Evolutionary conservation across 2,888 invertebrate species (phyloP).

Genomic region (Acrobasis repandana): DNA sequence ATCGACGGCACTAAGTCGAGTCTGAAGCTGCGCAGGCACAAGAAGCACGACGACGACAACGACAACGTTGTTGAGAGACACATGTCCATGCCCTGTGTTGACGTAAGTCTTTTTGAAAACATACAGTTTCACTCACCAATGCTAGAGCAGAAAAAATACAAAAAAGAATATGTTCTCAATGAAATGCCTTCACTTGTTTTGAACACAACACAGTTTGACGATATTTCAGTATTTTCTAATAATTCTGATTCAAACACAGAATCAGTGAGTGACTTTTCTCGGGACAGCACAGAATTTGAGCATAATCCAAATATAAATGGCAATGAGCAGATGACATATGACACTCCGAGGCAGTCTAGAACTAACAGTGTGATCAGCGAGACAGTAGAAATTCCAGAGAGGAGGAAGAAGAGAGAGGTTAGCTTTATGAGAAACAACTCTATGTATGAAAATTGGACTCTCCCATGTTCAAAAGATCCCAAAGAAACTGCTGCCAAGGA

Average conservation of each 20-base stretch:
- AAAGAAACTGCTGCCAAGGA: conserved; percentile 17
- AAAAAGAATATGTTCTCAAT: conserved; percentile 43
- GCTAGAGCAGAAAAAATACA: conserved; percentile 63
- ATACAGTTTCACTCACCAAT: conserved; percentile 86
- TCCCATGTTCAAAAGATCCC: conserved; percentile 44
- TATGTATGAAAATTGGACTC: conserved; percentile 69
- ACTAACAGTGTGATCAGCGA: conserved; percentile 60
- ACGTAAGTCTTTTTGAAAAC: conserved; percentile 84
- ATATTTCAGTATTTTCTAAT: conserved; percentile 63
- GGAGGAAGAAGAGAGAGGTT: conserved; percentile 51
- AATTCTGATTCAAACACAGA: conserved; percentile 68
- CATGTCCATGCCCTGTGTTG: conserved; percentile 81
- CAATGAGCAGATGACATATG: conserved; percentile 60
- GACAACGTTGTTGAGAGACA: conserved; percentile 64
- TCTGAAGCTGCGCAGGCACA: conserved; percentile 65
- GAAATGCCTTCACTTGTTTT: conserved; percentile 53
- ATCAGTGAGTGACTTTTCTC: conserved; percentile 62
- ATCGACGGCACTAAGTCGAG: conserved; percentile 85
- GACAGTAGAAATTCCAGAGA: conserved; percentile 59
- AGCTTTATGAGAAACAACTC: conserved; percentile 66
- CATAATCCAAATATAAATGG: conserved; percentile 42
- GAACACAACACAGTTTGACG: conserved; percentile 63
- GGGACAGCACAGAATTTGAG: conserved; percentile 60
- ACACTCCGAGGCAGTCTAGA: conserved; percentile 63
- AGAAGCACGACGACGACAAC: conserved; percentile 50